Evolutionary conservation across 30 jellyfish, hydroid and myxozoan genomes (phyloP).

Genomic region (Chironex yamaguchii): DNA sequence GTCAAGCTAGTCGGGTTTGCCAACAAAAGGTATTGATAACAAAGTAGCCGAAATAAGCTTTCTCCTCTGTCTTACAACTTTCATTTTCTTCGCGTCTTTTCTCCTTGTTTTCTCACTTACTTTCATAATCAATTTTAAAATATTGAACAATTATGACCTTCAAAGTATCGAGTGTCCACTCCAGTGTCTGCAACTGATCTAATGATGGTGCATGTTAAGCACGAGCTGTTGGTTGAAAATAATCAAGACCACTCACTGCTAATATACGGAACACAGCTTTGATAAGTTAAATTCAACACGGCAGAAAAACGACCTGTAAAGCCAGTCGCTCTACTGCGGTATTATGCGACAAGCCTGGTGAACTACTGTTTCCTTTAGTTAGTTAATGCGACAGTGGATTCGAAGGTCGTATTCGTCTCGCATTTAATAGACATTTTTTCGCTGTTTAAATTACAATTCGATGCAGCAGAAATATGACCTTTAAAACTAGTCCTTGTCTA

Average conservation of each 20-base stretch:
- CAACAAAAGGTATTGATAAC: conserved; percentile 37
- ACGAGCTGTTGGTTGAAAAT: conserved; percentile 20
- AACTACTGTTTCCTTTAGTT: conserved; percentile 12
- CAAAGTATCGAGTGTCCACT: too few relatives aligned
- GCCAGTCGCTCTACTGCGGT: conserved; percentile 35
- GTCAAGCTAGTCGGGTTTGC: conserved; percentile 41
- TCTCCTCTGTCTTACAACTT: conserved; percentile 35
- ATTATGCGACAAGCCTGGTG: conserved; percentile 32
- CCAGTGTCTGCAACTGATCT: too few relatives aligned
- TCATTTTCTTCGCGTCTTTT: conserved; percentile 17
- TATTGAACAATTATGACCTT: too few relatives aligned
- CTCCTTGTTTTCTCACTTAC: too few relatives aligned
- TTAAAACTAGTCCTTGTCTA: too few relatives aligned
- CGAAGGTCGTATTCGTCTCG: conserved; percentile 13
- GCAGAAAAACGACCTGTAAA: conserved; percentile 26
- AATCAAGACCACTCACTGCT: background rate
- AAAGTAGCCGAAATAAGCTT: conserved; percentile 46
- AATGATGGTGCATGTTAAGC: too few relatives aligned
- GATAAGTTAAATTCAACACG: conserved; percentile 18
- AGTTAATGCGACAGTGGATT: conserved; percentile 22
- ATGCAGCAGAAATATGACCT: conserved; percentile 22
- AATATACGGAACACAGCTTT: conserved; percentile 6
- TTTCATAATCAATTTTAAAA: too few relatives aligned
- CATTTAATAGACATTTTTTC: conserved; percentile 8
- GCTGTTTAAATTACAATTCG: conserved; percentile 5